phyloP scores from a whole-genome alignment of 2,797 vertebrate species.

The Enteromius mattozi region DNA sequence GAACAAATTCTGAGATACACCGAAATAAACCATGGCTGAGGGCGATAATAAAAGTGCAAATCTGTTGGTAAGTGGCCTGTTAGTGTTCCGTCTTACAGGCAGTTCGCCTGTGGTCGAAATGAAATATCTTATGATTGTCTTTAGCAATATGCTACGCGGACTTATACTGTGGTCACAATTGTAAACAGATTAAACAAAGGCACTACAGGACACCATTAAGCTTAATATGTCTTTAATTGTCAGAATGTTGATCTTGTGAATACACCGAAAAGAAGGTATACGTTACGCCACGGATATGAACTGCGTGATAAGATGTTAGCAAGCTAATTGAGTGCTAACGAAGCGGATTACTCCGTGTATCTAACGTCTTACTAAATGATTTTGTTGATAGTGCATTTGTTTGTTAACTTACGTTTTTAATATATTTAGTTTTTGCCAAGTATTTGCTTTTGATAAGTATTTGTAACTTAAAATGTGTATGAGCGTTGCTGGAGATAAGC shows the following conservation, averaged over 20 bases:
- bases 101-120: neutral
- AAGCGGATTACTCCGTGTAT: neutral
- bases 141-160: constrained; percentile 28
- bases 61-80: constrained; percentile 57
- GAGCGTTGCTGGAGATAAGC: neutral
- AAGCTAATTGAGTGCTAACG: constrained; percentile 29
- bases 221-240: neutral
- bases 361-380: neutral
- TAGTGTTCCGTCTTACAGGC: neutral
- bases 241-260: neutral
- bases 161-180: neutral
- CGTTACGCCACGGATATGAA: neutral
- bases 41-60: constrained; percentile 65
- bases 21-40: constrained; percentile 54
- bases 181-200: neutral
- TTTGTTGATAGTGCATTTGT: neutral
- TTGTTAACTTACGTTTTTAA: neutral
- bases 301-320: constrained; percentile 26
- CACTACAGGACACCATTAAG: neutral
- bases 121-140: neutral
- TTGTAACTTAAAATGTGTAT: neutral
- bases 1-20: neutral
- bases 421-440: neutral
- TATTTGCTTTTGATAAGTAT: neutral
- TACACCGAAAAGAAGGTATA: neutral